These are phyloP conservation scores for Helicoverpa assulta DNA, from an alignment of 2,888 invertebrate species.

Conservation along the genomic window DNA sequence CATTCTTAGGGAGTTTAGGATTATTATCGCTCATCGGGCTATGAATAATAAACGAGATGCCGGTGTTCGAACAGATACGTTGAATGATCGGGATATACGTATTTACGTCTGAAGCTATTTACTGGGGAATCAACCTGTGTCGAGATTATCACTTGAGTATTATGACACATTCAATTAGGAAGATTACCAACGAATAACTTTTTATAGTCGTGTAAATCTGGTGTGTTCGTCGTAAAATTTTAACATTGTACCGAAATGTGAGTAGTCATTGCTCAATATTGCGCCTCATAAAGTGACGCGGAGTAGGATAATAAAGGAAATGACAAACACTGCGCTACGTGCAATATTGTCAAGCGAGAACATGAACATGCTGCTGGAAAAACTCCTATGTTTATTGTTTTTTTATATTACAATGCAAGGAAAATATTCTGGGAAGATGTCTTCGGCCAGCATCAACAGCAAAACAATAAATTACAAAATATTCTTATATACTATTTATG, in stretches of 20 bases:
- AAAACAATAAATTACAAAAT: too few species aligned
- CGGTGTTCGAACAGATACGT: conserved; percentile 44
- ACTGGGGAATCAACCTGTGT: conserved; percentile 36
- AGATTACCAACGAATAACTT: conserved; percentile 65
- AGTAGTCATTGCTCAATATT: conserved; percentile 69
- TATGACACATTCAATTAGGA: conserved; percentile 68
- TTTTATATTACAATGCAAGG: conserved; percentile 8
- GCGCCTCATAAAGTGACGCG: conserved; percentile 65
- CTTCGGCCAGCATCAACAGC: not conserved
- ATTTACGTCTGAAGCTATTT: conserved; percentile 59
- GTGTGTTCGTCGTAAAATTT: conserved; percentile 54
- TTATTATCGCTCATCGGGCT: conserved; percentile 69
- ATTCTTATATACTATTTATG: too few species aligned
- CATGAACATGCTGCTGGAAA: conserved; percentile 33
- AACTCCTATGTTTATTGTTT: conserved; percentile 17
- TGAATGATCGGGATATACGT: conserved; percentile 42
- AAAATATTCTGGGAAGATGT: not conserved
- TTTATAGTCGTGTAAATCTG: conserved; percentile 63
- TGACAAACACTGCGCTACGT: conserved; percentile 58
- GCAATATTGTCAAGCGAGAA: conserved; percentile 55
- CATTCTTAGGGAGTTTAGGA: conserved; percentile 71
- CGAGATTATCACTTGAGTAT: conserved; percentile 63
- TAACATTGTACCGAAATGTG: conserved; percentile 62
- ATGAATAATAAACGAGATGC: conserved; percentile 73
- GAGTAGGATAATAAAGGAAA: conserved; percentile 65